These are phyloP conservation scores for Amphibalanus amphitrite DNA, from an alignment of 1,140 invertebrate species.

Conservation along the genomic window DNA sequence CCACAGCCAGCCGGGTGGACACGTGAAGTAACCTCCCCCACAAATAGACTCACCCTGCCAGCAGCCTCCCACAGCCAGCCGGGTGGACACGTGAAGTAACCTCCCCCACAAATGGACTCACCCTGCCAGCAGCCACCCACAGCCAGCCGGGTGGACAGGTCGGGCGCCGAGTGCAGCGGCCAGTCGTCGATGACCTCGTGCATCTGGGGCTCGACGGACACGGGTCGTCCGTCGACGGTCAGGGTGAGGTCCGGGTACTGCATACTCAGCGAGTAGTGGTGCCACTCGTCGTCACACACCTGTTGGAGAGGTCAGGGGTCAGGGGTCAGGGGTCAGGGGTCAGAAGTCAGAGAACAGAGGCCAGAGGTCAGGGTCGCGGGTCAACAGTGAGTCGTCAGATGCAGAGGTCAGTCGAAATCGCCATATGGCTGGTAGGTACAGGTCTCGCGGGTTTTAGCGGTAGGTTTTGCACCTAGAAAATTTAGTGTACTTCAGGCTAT, in stretches of 20 bases:
- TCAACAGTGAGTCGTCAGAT: no score
- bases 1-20: no score
- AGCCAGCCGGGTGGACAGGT: slow-evolving; percentile 77
- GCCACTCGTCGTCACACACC: slow-evolving; percentile 96
- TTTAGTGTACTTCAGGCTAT: no score
- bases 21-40: no score
- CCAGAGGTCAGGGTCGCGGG: no score
- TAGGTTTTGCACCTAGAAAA: no score
- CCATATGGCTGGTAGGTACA: no score
- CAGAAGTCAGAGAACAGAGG: background rate
- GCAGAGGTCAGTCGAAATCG: no score
- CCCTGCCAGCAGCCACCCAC: slow-evolving; percentile 97
- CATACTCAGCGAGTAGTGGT: slow-evolving; percentile 89
- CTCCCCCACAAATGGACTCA: slow-evolving; percentile 27
- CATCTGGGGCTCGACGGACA: slow-evolving; percentile 43
- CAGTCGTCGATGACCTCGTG: slow-evolving; percentile 89
- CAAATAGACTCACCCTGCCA: slow-evolving; percentile 65
- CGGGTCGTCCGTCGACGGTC: slow-evolving; percentile 73
- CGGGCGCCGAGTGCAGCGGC: slow-evolving; percentile 91
- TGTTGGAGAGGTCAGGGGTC: slow-evolving; percentile 23
- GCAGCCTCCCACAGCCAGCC: slow-evolving; percentile 84
- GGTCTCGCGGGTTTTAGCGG: no score
- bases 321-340: background rate
- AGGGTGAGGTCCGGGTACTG: slow-evolving; percentile 59
- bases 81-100: slow-evolving; percentile 85